phyloP scores from a whole-genome alignment of 2,113 vertebrate species.

The Herpailurus yagouaroundi region DNA sequence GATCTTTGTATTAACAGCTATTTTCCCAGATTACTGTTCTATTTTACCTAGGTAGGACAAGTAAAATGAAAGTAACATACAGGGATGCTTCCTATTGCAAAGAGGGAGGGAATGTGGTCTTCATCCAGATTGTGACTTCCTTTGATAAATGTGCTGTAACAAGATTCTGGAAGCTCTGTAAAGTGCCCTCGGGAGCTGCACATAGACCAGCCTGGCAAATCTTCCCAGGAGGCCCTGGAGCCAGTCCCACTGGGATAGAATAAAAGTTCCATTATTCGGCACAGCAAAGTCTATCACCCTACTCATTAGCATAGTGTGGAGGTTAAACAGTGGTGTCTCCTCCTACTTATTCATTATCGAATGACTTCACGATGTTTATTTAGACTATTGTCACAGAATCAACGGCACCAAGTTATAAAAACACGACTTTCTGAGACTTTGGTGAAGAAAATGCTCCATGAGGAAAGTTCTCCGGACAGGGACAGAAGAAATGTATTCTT shows the following conservation, averaged over 20 bases:
- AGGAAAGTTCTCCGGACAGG: neutral
- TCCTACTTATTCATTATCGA: slow-evolving; percentile 78
- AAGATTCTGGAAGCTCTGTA: slow-evolving; percentile 63
- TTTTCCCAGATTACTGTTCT: slow-evolving; percentile 61
- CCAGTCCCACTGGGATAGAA: slow-evolving; percentile 71
- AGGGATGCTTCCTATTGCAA: slow-evolving; percentile 64
- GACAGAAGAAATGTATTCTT: neutral
- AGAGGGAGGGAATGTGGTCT: slow-evolving; percentile 53
- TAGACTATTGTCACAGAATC: slow-evolving; percentile 62
- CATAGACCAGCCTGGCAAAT: slow-evolving; percentile 72
- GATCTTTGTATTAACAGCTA: slow-evolving; percentile 40
- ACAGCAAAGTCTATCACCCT: slow-evolving; percentile 71
- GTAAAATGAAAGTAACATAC: slow-evolving; percentile 37
- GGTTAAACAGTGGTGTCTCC: slow-evolving; percentile 79
- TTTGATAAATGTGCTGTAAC: slow-evolving; percentile 74
- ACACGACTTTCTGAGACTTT: slow-evolving; percentile 32
- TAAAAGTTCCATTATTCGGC: slow-evolving; percentile 79
- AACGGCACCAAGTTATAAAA: slow-evolving; percentile 69
- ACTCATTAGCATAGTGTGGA: slow-evolving; percentile 82
- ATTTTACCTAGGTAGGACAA: slow-evolving; percentile 71
- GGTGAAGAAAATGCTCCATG: neutral
- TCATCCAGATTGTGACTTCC: slow-evolving; percentile 73
- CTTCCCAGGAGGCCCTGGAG: slow-evolving; percentile 77
- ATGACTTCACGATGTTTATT: slow-evolving; percentile 80
- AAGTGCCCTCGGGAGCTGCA: slow-evolving; percentile 57